Evolutionary conservation across 30 jellyfish, hydroid and myxozoan genomes (phyloP), one percentile per base, ranked within the genome.

Genomic region (Cassiopea xamachana): DNA sequence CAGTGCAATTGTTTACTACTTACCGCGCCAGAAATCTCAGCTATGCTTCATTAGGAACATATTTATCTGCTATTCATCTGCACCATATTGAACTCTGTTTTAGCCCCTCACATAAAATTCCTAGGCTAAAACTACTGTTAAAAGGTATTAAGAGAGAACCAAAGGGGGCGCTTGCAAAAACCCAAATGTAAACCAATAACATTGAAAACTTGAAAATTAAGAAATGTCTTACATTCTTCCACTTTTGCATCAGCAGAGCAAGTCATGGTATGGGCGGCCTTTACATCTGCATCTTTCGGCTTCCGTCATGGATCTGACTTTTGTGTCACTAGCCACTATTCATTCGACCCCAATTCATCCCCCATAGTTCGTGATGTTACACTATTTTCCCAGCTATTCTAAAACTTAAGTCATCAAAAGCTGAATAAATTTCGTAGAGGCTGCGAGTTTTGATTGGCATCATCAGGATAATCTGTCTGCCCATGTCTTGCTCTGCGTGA

Each of bases 201-300:
- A 39, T n/a, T 39, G n/a, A 10, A 59, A 6, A 59, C 69, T 7
- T 14, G 14, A 59, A 6, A 14, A 7, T 6, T 59, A 16, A 69
- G n/a, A 39, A 16, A 16, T 10, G 10, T 7, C 47, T 39, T 69
- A 39, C 47, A 8, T 17, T 39, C n/a, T 6, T 69, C 79, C 10
- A 59, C 69, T 14, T 59, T 59, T 14, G 14, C 8, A 6, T 39
- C 10, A 39, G 7, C 19, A 6, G 79, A 69, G 12, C 47, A 69
- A 16, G 10, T 17, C 10, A 69, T 69, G 79, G 10, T 69, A 7
- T 69, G 79, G 79, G 79, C 79, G 10, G 79, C 79, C 79, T 69
- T n/a, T 39, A 16, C 47, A 15, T 6, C 48, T 16, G 79, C 79
- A n/a, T 69, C n/a, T 17, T 69, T 69, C 48, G 79, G 79, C 19